These are phyloP conservation scores for Rhinoderma darwinii DNA, from an alignment of 2,113 vertebrate species.

Conservation along the genomic window DNA sequence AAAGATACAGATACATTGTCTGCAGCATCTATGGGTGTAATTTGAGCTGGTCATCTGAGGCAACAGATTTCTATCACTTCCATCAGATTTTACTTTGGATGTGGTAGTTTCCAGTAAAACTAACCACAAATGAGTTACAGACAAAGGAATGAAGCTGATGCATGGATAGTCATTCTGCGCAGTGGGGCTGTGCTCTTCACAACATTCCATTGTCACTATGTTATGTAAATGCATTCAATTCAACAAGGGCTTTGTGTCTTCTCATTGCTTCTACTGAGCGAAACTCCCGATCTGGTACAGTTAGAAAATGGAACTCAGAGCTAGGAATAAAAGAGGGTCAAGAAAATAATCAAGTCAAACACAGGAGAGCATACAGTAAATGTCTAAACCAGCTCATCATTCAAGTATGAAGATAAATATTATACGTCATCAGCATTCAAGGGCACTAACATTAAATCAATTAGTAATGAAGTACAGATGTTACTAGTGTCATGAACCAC, in stretches of 20 bases:
- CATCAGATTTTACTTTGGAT: slow-evolving; percentile 44
- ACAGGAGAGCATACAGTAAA: neutral
- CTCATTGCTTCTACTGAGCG: neutral
- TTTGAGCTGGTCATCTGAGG: slow-evolving; percentile 47
- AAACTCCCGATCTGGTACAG: neutral
- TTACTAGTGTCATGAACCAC: neutral
- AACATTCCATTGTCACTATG: slow-evolving; percentile 45
- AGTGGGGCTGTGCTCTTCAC: neutral
- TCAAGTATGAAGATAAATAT: slow-evolving; percentile 3
- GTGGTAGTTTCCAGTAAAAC: slow-evolving; percentile 46
- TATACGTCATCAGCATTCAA: neutral
- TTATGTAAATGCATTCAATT: slow-evolving; percentile 45
- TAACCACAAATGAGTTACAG: slow-evolving; percentile 45
- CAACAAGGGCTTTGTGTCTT: neutral
- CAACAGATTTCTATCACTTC: slow-evolving; percentile 46
- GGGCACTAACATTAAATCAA: neutral
- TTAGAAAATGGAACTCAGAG: neutral
- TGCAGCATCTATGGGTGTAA: slow-evolving; percentile 19
- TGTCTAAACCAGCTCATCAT: neutral
- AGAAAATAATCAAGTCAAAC: neutral
- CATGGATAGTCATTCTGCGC: neutral
- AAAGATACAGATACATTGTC: slow-evolving; percentile 5
- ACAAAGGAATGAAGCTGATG: slow-evolving; percentile 53
- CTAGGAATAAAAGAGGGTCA: neutral
- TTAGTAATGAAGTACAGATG: slow-evolving; percentile 39